Conservation (phyloP, 2,113 vertebrate genomes). For the Nothocercus julius region DNA sequence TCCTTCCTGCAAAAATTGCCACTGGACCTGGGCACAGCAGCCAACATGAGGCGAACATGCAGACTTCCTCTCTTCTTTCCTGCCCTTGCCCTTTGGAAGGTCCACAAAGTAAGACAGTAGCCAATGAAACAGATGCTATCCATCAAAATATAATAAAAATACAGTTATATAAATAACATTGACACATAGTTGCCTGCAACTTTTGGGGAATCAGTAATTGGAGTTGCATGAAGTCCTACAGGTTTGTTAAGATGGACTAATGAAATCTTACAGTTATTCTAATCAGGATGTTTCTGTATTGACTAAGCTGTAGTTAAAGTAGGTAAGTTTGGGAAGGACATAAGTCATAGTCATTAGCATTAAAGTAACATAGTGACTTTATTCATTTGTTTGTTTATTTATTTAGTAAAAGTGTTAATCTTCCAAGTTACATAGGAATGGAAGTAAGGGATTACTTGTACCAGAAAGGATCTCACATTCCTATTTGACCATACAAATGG, state of each 20-base stretch:
- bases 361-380: not conserved
- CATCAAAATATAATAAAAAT: conserved; percentile 70
- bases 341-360: not conserved
- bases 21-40: not conserved
- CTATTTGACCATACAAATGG: not conserved
- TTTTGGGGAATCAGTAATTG: not conserved
- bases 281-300: not conserved
- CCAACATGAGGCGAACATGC: not conserved
- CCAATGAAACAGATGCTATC: conserved; percentile 56
- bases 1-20: not conserved
- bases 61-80: not conserved
- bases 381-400: too few species aligned
- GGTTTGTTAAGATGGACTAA: not conserved
- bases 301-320: not conserved
- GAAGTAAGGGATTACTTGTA: not conserved
- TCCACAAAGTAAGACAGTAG: not conserved
- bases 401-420: not conserved
- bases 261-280: not conserved
- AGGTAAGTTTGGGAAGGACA: not conserved
- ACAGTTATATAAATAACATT: conserved; percentile 47
- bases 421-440: not conserved
- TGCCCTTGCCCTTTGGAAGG: not conserved
- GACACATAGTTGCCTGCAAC: conserved; percentile 11
- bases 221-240: not conserved
- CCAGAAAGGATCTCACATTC: not conserved